These are phyloP conservation scores for Ardeotis arabs DNA, from an alignment of 2,113 vertebrate genomes.

Conservation along the genomic window DNA sequence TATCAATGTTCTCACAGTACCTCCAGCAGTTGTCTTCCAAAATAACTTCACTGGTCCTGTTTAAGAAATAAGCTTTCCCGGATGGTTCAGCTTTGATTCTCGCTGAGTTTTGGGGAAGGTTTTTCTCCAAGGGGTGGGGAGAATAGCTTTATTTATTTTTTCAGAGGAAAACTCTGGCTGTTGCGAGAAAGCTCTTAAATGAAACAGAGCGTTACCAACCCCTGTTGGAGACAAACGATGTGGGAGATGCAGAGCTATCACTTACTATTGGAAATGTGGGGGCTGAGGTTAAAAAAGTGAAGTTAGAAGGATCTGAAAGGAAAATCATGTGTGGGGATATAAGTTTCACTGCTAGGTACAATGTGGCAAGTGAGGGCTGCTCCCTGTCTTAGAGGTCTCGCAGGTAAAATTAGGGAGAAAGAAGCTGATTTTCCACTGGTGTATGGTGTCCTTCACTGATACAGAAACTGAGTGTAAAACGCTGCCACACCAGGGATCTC, in stretches of 20 bases:
- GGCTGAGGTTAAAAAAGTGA: not conserved
- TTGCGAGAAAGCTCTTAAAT: not conserved
- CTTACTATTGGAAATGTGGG: not conserved
- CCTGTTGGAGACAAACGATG: not conserved
- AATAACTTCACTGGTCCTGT: not conserved
- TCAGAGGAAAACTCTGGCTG: not conserved
- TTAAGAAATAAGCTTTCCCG: not conserved
- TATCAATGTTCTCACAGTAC: not conserved
- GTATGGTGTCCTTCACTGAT: not conserved
- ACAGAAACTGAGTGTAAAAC: not conserved
- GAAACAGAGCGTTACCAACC: not conserved
- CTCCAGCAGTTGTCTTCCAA: constrained; percentile 8
- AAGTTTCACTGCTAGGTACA: not conserved
- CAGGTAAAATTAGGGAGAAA: not conserved
- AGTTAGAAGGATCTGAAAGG: not conserved
- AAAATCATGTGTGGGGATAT: not conserved
- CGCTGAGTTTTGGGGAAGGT: not conserved
- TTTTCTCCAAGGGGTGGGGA: not conserved
- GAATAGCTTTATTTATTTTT: constrained; percentile 24
- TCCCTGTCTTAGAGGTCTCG: not conserved
- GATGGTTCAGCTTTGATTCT: constrained; percentile 9
- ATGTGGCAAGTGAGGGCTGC: not conserved
- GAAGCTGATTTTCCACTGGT: not conserved
- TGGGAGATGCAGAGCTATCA: not conserved
- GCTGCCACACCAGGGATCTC: not conserved